phyloP scores from a whole-genome alignment of 2,797 vertebrate species.

The Cryptoprocta ferox region DNA sequence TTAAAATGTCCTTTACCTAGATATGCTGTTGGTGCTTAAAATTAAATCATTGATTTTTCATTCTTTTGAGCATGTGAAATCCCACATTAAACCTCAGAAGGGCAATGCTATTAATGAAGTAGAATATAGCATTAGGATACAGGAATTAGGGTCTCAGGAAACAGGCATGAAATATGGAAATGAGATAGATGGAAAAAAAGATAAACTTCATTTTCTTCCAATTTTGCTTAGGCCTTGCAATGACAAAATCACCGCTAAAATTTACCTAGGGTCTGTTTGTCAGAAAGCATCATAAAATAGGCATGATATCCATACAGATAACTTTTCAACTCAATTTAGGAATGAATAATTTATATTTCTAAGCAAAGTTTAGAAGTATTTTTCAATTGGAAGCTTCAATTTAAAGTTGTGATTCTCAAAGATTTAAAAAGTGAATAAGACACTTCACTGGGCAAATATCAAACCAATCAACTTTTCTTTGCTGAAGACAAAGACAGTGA shows the following conservation, averaged over 20 bases:
- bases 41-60: not conserved
- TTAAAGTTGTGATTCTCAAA: conserved; percentile 78
- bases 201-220: not conserved
- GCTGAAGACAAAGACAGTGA: conserved; percentile 32
- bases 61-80: not conserved
- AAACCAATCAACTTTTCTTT: conserved; percentile 76
- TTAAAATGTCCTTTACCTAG: not conserved
- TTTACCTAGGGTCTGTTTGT: not conserved
- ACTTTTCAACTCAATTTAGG: conserved; percentile 80
- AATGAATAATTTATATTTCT: conserved; percentile 85
- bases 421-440: conserved; percentile 76
- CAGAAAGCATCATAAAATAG: conserved; percentile 8
- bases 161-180: not conserved
- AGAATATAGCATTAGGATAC: not conserved
- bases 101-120: not conserved
- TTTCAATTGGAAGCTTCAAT: conserved; percentile 75
- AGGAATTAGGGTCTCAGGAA: not conserved
- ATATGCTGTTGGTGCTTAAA: not conserved
- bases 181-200: not conserved
- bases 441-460: conserved; percentile 71
- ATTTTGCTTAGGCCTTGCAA: not conserved
- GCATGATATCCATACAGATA: conserved; percentile 52
- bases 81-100: not conserved
- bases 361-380: conserved; percentile 79
- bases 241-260: conserved; percentile 46